These are phyloP conservation scores for Cranoglanis bouderius DNA, from an alignment of 2,113 vertebrate species.

Conservation along the genomic window DNA sequence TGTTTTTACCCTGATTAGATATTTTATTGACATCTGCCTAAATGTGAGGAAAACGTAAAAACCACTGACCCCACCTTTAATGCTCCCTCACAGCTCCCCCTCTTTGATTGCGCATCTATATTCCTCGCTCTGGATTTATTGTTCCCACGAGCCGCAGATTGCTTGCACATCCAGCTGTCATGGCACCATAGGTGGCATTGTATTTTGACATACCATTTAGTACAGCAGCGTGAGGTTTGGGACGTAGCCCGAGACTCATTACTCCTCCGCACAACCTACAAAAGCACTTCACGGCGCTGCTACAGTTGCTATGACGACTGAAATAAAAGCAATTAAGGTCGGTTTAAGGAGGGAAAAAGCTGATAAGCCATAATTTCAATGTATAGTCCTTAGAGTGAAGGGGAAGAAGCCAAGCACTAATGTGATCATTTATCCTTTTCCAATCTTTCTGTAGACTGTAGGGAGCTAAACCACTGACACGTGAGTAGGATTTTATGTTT, in stretches of 20 bases:
- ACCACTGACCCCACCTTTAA: background rate
- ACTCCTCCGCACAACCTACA: slow-evolving; percentile 49
- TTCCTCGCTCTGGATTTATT: background rate
- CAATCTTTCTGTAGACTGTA: slow-evolving; percentile 26
- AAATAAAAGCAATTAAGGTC: slow-evolving; percentile 62
- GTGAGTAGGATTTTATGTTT: slow-evolving; percentile 20
- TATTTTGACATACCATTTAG: slow-evolving; percentile 41
- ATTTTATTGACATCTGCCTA: background rate
- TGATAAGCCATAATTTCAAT: slow-evolving; percentile 49
- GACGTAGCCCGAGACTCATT: slow-evolving; percentile 46
- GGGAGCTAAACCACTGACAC: slow-evolving; percentile 32
- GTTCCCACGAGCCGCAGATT: background rate
- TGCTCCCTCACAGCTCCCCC: background rate
- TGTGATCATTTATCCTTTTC: slow-evolving; percentile 31
- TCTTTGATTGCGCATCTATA: background rate
- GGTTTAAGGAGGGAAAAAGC: slow-evolving; percentile 50
- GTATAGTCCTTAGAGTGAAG: slow-evolving; percentile 23
- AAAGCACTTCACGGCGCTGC: slow-evolving; percentile 57
- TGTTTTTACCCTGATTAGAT: background rate
- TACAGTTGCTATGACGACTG: slow-evolving; percentile 64
- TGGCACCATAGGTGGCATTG: slow-evolving; percentile 23
- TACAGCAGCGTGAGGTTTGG: slow-evolving; percentile 25
- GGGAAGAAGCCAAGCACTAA: slow-evolving; percentile 7
- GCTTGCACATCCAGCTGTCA: slow-evolving; percentile 4
- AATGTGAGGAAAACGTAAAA: background rate